Conservation (phyloP, 2,888 invertebrate species). For the Harpalus rufipes region DNA sequence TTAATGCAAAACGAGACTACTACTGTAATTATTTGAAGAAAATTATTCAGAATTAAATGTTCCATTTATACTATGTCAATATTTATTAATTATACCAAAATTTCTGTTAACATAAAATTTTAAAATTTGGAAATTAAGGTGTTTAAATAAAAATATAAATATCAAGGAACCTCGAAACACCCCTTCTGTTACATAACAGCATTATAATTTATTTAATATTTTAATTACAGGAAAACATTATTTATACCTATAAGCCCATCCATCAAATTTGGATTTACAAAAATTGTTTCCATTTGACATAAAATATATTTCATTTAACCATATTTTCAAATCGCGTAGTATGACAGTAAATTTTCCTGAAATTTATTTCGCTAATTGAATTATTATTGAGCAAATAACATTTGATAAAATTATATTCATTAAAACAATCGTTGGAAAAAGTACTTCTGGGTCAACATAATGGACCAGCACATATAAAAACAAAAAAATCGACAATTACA, state of each 20-base stretch:
- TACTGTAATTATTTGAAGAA: no score
- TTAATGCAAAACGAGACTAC: no score
- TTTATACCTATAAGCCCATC: not conserved
- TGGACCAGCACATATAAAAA: not conserved
- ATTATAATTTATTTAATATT: no score
- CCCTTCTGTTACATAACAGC: no score
- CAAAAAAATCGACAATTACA: constrained; percentile 39
- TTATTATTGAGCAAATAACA: not conserved
- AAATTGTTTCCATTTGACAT: not conserved
- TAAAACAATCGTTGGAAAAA: not conserved
- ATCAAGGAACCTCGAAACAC: no score
- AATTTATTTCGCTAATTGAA: not conserved
- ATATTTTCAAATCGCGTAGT: not conserved
- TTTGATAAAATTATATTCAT: constrained; percentile 4
- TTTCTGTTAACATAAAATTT: no score
- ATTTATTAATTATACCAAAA: no score
- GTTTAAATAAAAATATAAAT: no score
- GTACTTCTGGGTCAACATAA: not conserved
- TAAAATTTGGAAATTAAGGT: no score
- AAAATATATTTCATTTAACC: not conserved
- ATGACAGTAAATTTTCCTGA: not conserved
- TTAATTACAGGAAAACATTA: not conserved
- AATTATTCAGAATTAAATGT: no score
- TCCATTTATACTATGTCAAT: no score
- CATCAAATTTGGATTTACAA: not conserved